Evolutionary conservation across 1,140 invertebrate species (phyloP), one percentile per base, ranked within the genome.

Genomic region (Pseudomyrmex gracilis): DNA sequence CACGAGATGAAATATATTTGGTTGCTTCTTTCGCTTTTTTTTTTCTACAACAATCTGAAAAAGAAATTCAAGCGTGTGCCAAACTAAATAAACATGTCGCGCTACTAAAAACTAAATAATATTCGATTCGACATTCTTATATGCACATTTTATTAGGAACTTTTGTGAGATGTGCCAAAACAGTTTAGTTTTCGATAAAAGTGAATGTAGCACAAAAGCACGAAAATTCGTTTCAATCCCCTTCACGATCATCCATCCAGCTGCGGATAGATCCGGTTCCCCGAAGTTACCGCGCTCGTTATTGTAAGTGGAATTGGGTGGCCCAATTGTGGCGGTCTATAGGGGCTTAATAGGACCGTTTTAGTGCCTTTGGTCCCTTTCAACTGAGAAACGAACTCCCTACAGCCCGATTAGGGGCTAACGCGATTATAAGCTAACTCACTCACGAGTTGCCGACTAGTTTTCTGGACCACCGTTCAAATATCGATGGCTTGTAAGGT

Each of bases 341-440:
- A 82, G 85, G 80, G 58, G 55, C 64, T 90, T 92, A 92, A 91
- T 91, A 89, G 86, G 84, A 45, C 71, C 90, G 83, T 87, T 92
- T 92, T 89, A 90, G 78, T 82, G 87, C 86, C 85, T 83, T 85
- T 82, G 74, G 55, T 85, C 85, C 88, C 88, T 91, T 91, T 89
- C 85, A 87, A 83, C 86, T 90, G 63, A 76, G 71, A 88, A 63
- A 20, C 55, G 57, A 83, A 86, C 87, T 88, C 89, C 83, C 88
- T 87, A 84, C 82, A 87, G 71, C 85, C 73, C 90, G 90, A 92
- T 92, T 91, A 91, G 90, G 86, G 90, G 86, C 90, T 90, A 92
- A 93, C 90, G 85, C 90, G 89, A 92, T 92, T 92, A 91, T 87
- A 90, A 90, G 70, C 85, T 90, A 90, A 92, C 87, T 92, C 91